Percentiles rank a stretch among this genome's conserved stretches.
Evolutionary conservation across 2,797 vertebrate species (phyloP).

Genomic region (Vultur gryphus): DNA sequence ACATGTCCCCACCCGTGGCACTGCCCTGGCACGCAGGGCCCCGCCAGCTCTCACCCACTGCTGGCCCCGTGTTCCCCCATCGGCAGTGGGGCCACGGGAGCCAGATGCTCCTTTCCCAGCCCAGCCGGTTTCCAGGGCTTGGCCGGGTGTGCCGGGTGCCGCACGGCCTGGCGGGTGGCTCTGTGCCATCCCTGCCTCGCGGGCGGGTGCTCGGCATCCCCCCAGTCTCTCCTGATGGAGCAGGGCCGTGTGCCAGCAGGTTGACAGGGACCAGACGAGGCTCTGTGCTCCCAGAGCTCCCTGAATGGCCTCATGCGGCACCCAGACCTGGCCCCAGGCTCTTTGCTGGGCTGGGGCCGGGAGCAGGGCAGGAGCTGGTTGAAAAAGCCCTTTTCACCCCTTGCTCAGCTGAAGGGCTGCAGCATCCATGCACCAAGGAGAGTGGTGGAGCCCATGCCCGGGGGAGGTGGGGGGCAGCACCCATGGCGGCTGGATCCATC

Average conservation of each 20-base stretch:
- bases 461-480: background rate
- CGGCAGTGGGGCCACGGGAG: fast-evolving
- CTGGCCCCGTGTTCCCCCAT: background rate
- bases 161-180: fast-evolving
- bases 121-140: fast-evolving
- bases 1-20: constrained; percentile 8
- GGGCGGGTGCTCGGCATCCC: background rate
- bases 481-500: background rate
- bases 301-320: background rate
- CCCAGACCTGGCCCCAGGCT: too few species aligned
- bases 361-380: fast-evolving
- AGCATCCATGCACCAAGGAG: fast-evolving
- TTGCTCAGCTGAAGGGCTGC: background rate
- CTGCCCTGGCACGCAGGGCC: background rate
- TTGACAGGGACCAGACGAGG: fast-evolving
- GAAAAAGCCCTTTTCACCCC: fast-evolving
- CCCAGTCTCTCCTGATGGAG: fast-evolving
- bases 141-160: fast-evolving
- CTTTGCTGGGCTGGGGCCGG: fast-evolving
- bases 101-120: background rate
- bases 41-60: background rate
- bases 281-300: background rate
- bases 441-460: fast-evolving
- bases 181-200: fast-evolving
- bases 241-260: background rate